Evolutionary conservation across 2,113 vertebrate genomes (phyloP).

Genomic region (Cynoglossus semilaevis): DNA sequence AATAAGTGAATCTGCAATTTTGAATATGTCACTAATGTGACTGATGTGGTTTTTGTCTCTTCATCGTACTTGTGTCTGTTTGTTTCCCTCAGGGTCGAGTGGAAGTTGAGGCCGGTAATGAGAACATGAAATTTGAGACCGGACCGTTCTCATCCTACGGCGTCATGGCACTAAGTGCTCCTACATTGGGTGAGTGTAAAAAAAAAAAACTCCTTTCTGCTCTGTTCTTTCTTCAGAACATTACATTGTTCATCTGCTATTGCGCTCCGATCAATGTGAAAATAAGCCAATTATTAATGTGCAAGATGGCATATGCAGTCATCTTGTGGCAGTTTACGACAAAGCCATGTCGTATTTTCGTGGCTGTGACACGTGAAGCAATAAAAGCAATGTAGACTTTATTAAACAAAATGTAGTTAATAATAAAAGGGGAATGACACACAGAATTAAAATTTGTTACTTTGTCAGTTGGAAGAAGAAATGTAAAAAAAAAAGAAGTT

Average conservation of each 20-base stretch:
- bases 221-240: neutral
- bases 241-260: neutral
- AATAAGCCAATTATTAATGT: neutral
- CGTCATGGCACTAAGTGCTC: constrained; percentile 83
- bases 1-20: too few species aligned
- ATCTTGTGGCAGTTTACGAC: constrained; percentile 13
- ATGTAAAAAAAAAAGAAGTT: too few species aligned
- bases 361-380: too few species aligned
- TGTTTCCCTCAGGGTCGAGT: constrained; percentile 85
- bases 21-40: too few species aligned
- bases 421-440: neutral
- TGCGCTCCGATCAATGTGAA: neutral
- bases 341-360: too few species aligned
- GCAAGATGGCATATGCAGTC: constrained; percentile 28
- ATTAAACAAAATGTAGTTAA: neutral
- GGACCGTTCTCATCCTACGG: constrained; percentile 94
- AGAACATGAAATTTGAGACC: constrained; percentile 97
- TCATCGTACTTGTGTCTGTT: neutral
- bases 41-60: too few species aligned
- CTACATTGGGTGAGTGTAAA: constrained; percentile 62
- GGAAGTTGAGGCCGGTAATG: constrained; percentile 93
- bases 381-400: neutral
- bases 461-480: too few species aligned
- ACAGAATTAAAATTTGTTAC: too few species aligned
- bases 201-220: neutral